Evolutionary conservation across 2,797 vertebrate genomes (phyloP), one percentile per base, ranked within the genome.

Genomic region (Syngnathus rostellatus): DNA sequence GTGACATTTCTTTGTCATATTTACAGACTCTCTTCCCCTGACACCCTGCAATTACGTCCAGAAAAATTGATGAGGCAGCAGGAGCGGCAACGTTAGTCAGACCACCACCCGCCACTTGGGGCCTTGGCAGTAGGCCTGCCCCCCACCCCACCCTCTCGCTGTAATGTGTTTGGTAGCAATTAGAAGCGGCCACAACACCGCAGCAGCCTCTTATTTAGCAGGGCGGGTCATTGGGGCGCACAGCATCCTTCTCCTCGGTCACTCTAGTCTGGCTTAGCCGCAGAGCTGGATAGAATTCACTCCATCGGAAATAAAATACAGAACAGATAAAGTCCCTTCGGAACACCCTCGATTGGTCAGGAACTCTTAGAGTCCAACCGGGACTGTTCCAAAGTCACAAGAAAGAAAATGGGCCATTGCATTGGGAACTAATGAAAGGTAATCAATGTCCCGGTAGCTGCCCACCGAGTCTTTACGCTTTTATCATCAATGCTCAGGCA

Each of bases 171-270:
- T 86, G 82, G 84, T 90, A 84, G 89, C 88, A 91, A 92, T 91
- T 91, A 91, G 79, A 81, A 86, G 86, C 78, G 81, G 85, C 86
- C 87, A 81, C 80, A 77, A 85, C 74, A 82, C 84, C 78, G 79
- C 81, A 72, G 80, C 86, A 90, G 90, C 90, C 91, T 91, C 88
- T 93, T 89, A 93, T 93, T 92, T 46, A 91, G 83, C 82, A 85
- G 88, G 90, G 90, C 81, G 89, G 90, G 88, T 89, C 89, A 86
- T 77, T 80, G 68, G 84, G 88, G 90, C 84, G 85, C 81, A 84
- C 79, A 79, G 82, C 80, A 81, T 82, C 86, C 87, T 31, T 31
- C 31, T 85, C 89, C 79, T 88, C 80, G 72, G 81, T 76, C 84
- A 67, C 74, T 68, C 77, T 81, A 83, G 78, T 78, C 75, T 74